phyloP scores from a whole-genome alignment of 2,888 invertebrate species.

The Boloria selene region DNA sequence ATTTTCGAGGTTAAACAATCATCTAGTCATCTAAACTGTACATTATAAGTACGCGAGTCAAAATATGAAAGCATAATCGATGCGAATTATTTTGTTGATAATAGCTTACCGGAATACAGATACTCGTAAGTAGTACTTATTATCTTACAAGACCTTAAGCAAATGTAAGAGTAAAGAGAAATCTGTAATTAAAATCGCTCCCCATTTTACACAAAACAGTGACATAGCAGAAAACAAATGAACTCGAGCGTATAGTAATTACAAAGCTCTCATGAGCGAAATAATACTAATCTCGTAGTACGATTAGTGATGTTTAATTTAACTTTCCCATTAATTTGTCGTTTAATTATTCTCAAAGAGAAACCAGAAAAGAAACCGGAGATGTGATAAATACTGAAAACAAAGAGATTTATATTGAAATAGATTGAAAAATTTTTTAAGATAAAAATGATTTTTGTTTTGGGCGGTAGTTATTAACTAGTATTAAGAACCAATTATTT shows the following conservation, averaged over 20 bases:
- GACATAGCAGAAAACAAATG: conserved; percentile 68
- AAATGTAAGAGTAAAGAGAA: conserved; percentile 55
- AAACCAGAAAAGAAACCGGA: conserved; percentile 1
- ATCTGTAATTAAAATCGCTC: conserved; percentile 72
- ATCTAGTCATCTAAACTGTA: too few relatives aligned
- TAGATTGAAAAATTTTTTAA: too few relatives aligned
- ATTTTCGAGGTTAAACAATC: too few relatives aligned
- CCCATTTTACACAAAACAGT: conserved; percentile 65
- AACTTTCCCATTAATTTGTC: conserved; percentile 65
- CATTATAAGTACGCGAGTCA: too few relatives aligned
- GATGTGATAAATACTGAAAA: not conserved
- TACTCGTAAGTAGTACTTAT: conserved; percentile 32
- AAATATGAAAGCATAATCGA: conserved; percentile 29
- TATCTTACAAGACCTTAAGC: conserved; percentile 46
- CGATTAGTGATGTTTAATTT: conserved; percentile 57
- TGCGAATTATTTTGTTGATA: conserved; percentile 29
- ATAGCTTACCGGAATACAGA: conserved; percentile 2
- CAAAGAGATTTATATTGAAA: not conserved
- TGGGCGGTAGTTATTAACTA: not conserved
- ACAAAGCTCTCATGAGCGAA: conserved; percentile 61
- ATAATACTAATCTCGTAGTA: conserved; percentile 61
- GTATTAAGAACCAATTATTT: conserved; percentile 11
- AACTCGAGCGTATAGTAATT: conserved; percentile 62
- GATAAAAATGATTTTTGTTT: not conserved
- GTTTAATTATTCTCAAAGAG: conserved; percentile 58